phyloP scores from a whole-genome alignment of 2,797 vertebrate species.

The Choloepus didactylus region DNA sequence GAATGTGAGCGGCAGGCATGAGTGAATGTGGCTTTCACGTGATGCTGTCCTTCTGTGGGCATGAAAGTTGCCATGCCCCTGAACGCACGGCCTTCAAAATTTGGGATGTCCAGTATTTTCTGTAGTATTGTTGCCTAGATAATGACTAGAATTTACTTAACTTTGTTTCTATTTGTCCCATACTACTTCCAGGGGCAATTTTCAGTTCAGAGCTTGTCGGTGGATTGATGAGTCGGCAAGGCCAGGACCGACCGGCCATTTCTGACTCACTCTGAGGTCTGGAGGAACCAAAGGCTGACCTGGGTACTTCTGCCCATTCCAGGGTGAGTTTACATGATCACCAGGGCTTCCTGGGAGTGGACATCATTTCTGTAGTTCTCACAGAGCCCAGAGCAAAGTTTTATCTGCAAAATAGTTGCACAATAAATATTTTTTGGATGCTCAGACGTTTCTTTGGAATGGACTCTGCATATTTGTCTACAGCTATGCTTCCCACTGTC shows the following conservation, averaged over 20 bases:
- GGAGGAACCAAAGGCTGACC: not conserved
- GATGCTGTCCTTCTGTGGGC: not conserved
- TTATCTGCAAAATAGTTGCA: not conserved
- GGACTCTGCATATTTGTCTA: not conserved
- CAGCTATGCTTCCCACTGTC: not conserved
- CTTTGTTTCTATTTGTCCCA: not conserved
- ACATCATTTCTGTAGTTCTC: not conserved
- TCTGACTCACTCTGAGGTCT: not conserved
- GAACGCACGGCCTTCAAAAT: not conserved
- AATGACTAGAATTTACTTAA: not conserved
- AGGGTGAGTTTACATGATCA: not conserved
- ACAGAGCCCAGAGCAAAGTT: not conserved
- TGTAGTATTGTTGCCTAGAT: not conserved
- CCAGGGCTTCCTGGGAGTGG: not conserved
- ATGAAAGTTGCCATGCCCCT: not conserved
- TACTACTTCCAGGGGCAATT: not conserved
- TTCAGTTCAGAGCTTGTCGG: not conserved
- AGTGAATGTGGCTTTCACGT: not conserved
- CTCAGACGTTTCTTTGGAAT: not conserved
- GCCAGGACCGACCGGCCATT: not conserved
- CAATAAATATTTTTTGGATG: not conserved
- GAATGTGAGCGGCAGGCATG: not conserved
- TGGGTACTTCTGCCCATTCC: not conserved
- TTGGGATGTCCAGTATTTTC: not conserved
- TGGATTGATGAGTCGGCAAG: not conserved